Evolutionary conservation across 2,888 invertebrate species (phyloP), one percentile per base, ranked within the genome.

Genomic region (Ichneumoninae sp.): DNA sequence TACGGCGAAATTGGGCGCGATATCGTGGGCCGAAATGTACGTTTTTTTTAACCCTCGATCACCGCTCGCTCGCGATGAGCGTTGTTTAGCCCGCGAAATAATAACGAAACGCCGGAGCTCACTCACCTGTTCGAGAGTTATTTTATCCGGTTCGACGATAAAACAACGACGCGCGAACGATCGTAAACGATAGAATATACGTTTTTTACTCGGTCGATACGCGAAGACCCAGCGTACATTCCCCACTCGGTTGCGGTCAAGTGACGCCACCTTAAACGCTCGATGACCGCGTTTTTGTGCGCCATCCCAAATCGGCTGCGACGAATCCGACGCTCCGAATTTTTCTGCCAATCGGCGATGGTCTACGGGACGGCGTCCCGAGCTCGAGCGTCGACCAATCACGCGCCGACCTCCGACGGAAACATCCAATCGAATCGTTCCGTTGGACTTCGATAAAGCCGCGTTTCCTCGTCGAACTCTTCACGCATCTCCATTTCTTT

Each of bases 191-290:
- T 54, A 80, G 80, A 44, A 22, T 77, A 60, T 78, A 76, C 57
- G 80, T 81, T 87, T 88, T 88, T 88, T 92, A 87, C 92, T 92
- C 92, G 90, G 92, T 92, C 92, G 92, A 92, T 92, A 92, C 89
- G 90, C 89, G 78, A 33, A n/a, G 30, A 65, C 1, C 83, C 88
- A 88, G 86, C 86, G 85, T 86, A 85, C 85, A 84, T 76, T 84
- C 88, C 87, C 88, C 65, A 33, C 74, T 33, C 50, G 50, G 74
- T 65, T 65, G 63, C 70, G 75, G 65, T 85, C 74, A 52, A 75
- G 79, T 77, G 83, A 85, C 82, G 78, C 74, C 63, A 84, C 78
- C 75, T 80, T 63, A 47, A 83, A 85, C 85, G 10, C 54, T 22
- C 16, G 19, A 22, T 44, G 69, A 30, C 70, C 80, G 77, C 69